Evolutionary conservation across 2,113 vertebrate genomes (phyloP).

Genomic region (Vanacampus margaritifer): DNA sequence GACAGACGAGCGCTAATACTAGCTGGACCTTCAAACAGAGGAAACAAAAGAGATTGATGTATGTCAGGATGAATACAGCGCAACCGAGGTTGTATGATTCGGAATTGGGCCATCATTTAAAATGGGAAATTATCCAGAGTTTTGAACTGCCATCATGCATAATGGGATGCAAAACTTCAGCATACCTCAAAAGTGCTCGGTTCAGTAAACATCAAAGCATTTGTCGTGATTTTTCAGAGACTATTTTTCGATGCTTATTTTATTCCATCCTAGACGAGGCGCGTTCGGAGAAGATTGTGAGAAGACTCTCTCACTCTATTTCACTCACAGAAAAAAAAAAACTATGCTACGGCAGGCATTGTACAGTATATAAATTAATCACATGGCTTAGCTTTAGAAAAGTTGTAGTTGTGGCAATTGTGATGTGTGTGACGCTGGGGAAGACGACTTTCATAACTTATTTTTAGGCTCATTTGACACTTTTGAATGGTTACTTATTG

Average conservation of each 20-base stretch:
- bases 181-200: background rate
- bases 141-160: background rate
- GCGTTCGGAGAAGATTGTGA: too few species aligned
- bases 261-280: background rate
- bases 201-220: background rate
- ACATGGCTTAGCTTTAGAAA: too few species aligned
- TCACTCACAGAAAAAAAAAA: too few species aligned
- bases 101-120: background rate
- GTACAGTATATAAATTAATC: too few species aligned
- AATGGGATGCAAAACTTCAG: too few species aligned
- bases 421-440: too few species aligned
- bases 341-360: too few species aligned
- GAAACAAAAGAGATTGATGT: background rate
- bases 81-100: background rate
- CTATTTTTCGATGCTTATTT: background rate
- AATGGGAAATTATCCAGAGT: background rate
- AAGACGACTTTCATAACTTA: too few species aligned
- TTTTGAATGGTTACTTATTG: too few species aligned
- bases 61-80: background rate
- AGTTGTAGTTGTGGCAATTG: too few species aligned
- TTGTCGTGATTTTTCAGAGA: background rate
- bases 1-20: constrained; percentile 4
- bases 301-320: too few species aligned
- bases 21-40: background rate
- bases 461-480: too few species aligned